Evolutionary conservation across 2,113 vertebrate genomes (phyloP), one percentile per base, ranked within the genome.

Genomic region (Mandrillus leucophaeus): DNA sequence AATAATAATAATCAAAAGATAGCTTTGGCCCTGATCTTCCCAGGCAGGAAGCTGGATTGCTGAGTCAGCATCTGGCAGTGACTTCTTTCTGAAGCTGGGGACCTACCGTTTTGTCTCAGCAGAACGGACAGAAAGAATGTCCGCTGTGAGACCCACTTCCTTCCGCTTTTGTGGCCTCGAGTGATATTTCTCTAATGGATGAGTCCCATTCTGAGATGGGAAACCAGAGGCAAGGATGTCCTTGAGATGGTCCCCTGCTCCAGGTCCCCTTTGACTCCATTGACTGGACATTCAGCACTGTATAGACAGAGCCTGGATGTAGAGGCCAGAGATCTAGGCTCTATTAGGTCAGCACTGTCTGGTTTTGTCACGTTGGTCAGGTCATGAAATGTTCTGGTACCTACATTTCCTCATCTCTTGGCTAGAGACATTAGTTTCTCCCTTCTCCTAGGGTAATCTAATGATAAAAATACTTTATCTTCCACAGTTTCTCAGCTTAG

Each of bases 1-100:
- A 95, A 95, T 95, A 98, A 43, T 88, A 92, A 96, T 79, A 80
- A 93, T 91, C 55, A 80, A 83, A 95, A 93, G 85, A 91, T 95
- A 94, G 93, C 72, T 59, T 95, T 86, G 23, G 87, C 45, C 14
- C 50, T 35, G 23, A 12, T 93, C 68, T 83, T 90, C 40, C 9
- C 1, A 16, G 17, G 7, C 23, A 40, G 55, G 89, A 92, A 87
- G 30, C 57, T 43, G 78, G 97, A 83, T 75, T 93, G 93, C 97
- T 91, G 94, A 97, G 92, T 97, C 97, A 97, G 98, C 97, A 48
- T 40, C 89, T 32, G 48, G 5, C 8, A 38, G 45, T 16, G 7
- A 8, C 4, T 59, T 18, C 66, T 72, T 55, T 76, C 68, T 27
- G 40, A 91, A 52, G 50, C 80, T 73, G 59, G 8, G 87, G 57